These are phyloP conservation scores for Puffinus mauretanicus DNA, from an alignment of 2,113 vertebrate genomes.

Conservation along the genomic window DNA sequence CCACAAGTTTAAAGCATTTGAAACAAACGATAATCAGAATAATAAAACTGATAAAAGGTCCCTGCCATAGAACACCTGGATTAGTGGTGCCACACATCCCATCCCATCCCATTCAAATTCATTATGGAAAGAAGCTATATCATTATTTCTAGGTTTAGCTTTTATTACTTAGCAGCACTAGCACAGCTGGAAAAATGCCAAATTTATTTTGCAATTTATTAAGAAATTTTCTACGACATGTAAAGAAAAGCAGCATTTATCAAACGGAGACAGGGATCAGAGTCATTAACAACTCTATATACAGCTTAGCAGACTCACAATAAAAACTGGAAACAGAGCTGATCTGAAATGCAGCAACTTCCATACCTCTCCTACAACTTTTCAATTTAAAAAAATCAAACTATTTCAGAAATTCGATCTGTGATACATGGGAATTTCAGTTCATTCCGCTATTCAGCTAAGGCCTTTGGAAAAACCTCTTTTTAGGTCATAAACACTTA, in stretches of 20 bases:
- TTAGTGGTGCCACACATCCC: neutral
- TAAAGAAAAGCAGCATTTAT: neutral
- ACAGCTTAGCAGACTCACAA: neutral
- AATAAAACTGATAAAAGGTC: neutral
- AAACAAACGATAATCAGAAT: neutral
- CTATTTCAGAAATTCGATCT: neutral
- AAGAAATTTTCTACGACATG: neutral
- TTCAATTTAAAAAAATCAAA: neutral
- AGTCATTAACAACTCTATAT: neutral
- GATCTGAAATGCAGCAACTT: neutral
- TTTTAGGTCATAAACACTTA: neutral
- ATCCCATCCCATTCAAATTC: neutral
- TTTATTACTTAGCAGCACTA: neutral
- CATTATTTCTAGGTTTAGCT: neutral
- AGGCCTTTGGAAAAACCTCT: neutral
- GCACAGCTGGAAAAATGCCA: neutral
- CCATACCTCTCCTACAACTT: neutral
- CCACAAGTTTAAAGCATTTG: neutral
- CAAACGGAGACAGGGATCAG: neutral
- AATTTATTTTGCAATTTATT: neutral
- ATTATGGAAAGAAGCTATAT: neutral
- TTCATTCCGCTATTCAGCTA: neutral
- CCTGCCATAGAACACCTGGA: neutral
- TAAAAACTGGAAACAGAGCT: neutral
- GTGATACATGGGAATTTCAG: neutral